Evolutionary conservation across 2,888 invertebrate genomes (phyloP).

Genomic region (Chaetogeoica ovagalla): DNA sequence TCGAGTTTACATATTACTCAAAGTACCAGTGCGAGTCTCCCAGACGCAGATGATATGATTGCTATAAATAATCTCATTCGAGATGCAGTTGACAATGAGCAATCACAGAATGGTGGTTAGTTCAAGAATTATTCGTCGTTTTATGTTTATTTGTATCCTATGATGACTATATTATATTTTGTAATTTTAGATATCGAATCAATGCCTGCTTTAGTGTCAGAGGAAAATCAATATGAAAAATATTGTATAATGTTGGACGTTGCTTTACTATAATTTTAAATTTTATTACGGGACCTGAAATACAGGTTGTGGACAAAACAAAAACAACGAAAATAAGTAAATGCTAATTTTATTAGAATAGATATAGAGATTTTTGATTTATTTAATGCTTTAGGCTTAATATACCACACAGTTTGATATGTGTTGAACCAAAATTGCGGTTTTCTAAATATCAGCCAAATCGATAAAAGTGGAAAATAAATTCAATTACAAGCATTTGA

Average conservation of each 20-base stretch:
- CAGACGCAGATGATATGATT: constrained; percentile 63
- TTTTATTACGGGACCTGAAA: constrained; percentile 62
- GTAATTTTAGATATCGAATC: constrained; percentile 60
- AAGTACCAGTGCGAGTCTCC: constrained; percentile 75
- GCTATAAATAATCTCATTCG: neutral
- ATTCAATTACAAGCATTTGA: constrained; percentile 66
- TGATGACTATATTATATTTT: neutral
- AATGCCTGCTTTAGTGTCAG: constrained; percentile 63
- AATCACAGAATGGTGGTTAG: neutral
- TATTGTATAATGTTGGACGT: constrained; percentile 72
- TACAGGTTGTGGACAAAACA: constrained; percentile 58
- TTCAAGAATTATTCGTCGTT: neutral
- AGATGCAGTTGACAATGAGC: neutral
- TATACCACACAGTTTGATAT: constrained; percentile 57
- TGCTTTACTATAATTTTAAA: constrained; percentile 72
- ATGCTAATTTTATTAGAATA: constrained; percentile 54
- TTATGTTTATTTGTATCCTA: neutral
- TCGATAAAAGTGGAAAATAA: constrained; percentile 55
- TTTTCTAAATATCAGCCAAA: too few relatives aligned
- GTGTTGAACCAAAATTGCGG: constrained; percentile 60
- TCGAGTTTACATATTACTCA: constrained; percentile 84
- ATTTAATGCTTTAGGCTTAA: constrained; percentile 1
- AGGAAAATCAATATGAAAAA: constrained; percentile 69
- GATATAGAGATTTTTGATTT: constrained; percentile 53
- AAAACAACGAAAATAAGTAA: constrained; percentile 56